phyloP scores from a whole-genome alignment of 2,888 invertebrate species.

The Temnothorax rugatulus region DNA sequence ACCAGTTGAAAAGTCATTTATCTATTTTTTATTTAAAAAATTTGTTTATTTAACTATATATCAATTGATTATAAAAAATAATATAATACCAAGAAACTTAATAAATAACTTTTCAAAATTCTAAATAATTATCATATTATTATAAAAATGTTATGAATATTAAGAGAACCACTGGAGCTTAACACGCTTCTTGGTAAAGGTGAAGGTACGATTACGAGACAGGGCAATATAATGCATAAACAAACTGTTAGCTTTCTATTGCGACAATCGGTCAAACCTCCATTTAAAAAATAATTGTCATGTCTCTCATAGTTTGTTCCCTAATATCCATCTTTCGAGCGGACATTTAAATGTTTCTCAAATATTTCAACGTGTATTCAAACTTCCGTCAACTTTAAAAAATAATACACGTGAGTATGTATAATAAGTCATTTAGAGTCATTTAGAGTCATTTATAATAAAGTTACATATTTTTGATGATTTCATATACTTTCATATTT shows the following conservation, averaged over 20 bases:
- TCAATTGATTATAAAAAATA: no score
- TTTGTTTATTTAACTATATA: no score
- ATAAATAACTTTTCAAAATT: no score
- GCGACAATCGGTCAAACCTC: neutral
- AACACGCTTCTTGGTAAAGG: neutral
- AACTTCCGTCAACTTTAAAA: neutral
- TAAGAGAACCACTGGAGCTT: neutral
- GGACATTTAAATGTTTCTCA: neutral
- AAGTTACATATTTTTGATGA: neutral
- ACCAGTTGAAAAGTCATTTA: no score
- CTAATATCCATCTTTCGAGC: neutral
- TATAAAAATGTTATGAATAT: neutral
- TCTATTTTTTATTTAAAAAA: no score
- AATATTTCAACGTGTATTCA: neutral
- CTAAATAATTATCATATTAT: neutral
- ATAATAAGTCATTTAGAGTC: no score
- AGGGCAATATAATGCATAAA: neutral
- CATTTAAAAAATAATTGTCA: neutral
- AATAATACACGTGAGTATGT: neutral
- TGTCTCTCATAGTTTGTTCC: neutral
- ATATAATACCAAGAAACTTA: no score
- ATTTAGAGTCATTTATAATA: neutral
- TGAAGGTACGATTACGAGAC: no score
- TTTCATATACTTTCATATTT: neutral
- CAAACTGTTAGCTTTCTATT: neutral